phyloP scores from a whole-genome alignment of 2,113 vertebrate genomes.

The Chroicocephalus ridibundus region DNA sequence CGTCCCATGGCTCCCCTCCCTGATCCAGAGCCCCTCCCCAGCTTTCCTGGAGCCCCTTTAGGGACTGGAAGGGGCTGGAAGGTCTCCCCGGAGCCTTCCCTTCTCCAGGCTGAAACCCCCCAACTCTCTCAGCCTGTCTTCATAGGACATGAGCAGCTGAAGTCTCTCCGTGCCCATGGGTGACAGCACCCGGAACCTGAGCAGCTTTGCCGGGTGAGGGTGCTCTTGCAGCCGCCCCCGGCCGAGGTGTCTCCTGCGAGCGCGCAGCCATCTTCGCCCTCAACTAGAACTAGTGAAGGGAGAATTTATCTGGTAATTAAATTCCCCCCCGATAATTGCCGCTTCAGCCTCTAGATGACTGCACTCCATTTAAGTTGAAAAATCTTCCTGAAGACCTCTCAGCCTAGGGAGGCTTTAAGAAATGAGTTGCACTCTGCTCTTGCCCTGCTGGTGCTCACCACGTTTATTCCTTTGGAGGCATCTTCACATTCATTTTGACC shows the following conservation, averaged over 20 bases:
- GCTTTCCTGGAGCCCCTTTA: not conserved
- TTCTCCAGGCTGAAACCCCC: not conserved
- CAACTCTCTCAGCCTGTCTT: not conserved
- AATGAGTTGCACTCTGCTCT: not conserved
- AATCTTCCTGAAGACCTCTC: conserved; percentile 57
- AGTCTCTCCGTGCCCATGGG: fast-evolving
- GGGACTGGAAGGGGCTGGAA: not conserved
- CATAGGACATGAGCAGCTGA: not conserved
- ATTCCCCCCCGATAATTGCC: conserved; percentile 63
- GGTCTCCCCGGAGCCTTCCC: not conserved
- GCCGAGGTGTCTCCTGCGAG: not conserved
- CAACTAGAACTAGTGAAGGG: conserved; percentile 39
- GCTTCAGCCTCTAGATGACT: conserved; percentile 68
- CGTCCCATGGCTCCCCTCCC: not conserved
- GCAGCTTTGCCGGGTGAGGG: not conserved
- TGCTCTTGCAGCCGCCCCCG: not conserved
- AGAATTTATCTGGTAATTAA: conserved; percentile 68
- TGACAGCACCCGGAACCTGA: fast-evolving
- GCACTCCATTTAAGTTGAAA: conserved; percentile 73
- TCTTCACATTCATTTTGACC: not conserved
- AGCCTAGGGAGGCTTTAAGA: conserved; percentile 31
- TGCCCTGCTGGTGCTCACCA: not conserved
- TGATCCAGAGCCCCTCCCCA: not conserved
- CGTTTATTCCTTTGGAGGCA: not conserved
- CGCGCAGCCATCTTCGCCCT: conserved; percentile 36